Conservation (phyloP, 1,140 invertebrate genomes). For the Papilio glaucus region DNA sequence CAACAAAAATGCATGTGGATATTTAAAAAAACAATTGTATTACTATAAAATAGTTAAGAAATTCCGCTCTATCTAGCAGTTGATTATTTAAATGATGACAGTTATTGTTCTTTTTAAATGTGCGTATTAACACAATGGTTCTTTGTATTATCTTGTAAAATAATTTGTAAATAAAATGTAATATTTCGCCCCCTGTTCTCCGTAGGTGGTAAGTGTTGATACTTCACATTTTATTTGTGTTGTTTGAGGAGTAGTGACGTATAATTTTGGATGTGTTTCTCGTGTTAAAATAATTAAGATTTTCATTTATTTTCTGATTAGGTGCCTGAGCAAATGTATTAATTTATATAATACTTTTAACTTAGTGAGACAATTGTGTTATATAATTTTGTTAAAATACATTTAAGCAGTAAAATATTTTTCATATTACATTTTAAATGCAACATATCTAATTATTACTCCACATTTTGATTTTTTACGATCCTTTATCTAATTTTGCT, state of each 20-base stretch:
- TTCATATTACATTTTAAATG: conserved; percentile 56
- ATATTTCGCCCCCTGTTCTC: conserved; percentile 58
- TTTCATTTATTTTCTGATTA: conserved; percentile 35
- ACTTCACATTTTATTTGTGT: conserved; percentile 78
- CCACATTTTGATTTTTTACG: neutral
- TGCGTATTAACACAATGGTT: conserved; percentile 37
- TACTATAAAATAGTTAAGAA: neutral
- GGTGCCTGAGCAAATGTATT: conserved; percentile 57
- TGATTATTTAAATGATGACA: neutral
- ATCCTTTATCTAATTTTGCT: conserved; percentile 2
- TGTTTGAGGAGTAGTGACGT: conserved; percentile 45
- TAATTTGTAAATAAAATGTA: conserved; percentile 63
- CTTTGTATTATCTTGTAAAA: conserved; percentile 44
- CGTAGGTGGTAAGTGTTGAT: conserved; percentile 70
- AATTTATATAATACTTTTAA: conserved; percentile 52
- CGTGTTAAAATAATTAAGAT: neutral
- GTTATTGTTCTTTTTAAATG: neutral
- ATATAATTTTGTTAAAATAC: conserved; percentile 54
- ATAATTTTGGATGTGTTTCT: conserved; percentile 23
- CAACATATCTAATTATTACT: conserved; percentile 52
- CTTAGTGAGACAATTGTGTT: conserved; percentile 55
- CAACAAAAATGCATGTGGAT: neutral
- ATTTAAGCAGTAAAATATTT: conserved; percentile 58
- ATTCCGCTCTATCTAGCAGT: neutral
- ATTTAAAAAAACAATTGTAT: neutral